A percentile compares a stretch with the other conserved stretches of the same genome.
These are phyloP conservation scores for Tetragnatha versicolor DNA, from an alignment of 1,140 invertebrate genomes.

Conservation along the genomic window DNA sequence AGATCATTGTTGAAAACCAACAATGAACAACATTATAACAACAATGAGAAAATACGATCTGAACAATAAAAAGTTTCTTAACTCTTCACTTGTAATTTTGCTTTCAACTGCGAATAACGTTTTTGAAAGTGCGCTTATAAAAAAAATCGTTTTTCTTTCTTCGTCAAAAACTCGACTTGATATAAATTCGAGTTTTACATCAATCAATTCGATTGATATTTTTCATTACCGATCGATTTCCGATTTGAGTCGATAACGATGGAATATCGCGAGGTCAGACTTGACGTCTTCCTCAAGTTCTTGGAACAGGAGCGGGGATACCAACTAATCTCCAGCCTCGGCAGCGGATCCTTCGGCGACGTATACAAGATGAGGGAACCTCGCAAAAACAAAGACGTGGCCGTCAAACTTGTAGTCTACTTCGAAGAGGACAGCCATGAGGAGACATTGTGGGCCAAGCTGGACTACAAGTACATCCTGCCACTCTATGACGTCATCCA, in stretches of 20 bases:
- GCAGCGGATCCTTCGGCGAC: background rate
- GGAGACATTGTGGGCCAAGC: background rate
- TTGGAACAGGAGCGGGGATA: background rate
- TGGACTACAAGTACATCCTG: background rate
- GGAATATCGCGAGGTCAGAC: background rate
- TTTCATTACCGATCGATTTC: too few relatives aligned
- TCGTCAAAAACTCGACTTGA: too few relatives aligned
- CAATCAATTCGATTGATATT: too few relatives aligned
- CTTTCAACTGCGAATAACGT: too few relatives aligned
- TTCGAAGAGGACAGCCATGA: background rate
- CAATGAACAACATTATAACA: too few relatives aligned
- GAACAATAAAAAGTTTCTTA: too few relatives aligned
- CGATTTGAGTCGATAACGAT: background rate
- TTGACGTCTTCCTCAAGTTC: background rate
- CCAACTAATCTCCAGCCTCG: background rate
- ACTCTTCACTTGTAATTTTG: too few relatives aligned
- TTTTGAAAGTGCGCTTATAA: too few relatives aligned
- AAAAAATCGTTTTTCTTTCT: too few relatives aligned
- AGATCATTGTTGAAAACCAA: too few relatives aligned
- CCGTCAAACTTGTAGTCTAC: background rate
- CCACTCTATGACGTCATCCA: background rate
- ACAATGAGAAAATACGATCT: too few relatives aligned
- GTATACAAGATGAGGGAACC: background rate
- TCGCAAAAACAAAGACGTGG: background rate
- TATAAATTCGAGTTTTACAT: too few relatives aligned